Evolutionary conservation across 2,113 vertebrate species (phyloP).

Genomic region (Chlamydotis undulata): DNA sequence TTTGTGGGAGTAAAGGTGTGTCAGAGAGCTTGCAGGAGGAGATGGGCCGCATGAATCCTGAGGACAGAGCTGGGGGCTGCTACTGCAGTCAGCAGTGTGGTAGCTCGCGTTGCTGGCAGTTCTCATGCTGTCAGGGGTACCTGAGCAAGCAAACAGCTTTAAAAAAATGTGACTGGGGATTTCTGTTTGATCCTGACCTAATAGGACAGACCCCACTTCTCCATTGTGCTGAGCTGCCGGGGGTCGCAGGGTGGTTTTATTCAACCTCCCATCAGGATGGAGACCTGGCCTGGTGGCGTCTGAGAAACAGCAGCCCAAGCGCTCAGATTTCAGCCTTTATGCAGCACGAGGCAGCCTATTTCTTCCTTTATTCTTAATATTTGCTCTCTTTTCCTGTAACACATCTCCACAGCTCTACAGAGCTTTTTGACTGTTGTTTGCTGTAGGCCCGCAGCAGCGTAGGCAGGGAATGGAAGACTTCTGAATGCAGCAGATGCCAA

Average conservation of each 20-base stretch:
- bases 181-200: neutral
- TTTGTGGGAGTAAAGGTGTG: neutral
- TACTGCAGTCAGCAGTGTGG: neutral
- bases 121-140: neutral
- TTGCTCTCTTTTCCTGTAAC: neutral
- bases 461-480: neutral
- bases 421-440: neutral
- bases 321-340: neutral
- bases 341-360: neutral
- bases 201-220: neutral
- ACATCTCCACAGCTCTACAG: neutral
- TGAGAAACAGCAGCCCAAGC: neutral
- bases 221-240: neutral
- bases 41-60: neutral
- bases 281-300: neutral
- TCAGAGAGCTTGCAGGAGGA: neutral
- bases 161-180: accelerated
- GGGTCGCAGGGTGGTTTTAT: neutral
- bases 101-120: accelerated
- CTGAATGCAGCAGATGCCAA: neutral
- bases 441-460: neutral
- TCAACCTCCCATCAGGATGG: neutral
- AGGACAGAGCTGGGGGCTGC: neutral
- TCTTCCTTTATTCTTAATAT: neutral
- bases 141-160: neutral